phyloP scores from a whole-genome alignment of 2,888 invertebrate species.

The Zaprionus lineosus region DNA sequence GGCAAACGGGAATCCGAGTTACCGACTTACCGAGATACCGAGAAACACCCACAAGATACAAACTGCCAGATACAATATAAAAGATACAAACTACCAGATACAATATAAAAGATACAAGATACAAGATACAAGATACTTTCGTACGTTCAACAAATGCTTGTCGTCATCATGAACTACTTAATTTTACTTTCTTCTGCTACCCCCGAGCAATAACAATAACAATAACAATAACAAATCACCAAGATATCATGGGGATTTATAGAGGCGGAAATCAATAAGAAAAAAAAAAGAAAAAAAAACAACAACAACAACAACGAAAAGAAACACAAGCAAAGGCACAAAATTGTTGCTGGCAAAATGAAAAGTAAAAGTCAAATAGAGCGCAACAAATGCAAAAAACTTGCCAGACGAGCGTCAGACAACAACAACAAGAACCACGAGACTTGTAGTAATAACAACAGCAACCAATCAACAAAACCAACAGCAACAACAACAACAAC shows the following conservation, averaged over 20 bases:
- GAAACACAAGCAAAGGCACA: background rate
- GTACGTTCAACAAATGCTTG: too few relatives aligned
- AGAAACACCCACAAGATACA: too few relatives aligned
- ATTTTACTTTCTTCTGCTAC: too few relatives aligned
- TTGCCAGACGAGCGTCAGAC: conserved; percentile 52
- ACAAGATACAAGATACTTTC: too few relatives aligned
- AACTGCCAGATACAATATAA: too few relatives aligned
- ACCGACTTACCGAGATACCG: too few relatives aligned
- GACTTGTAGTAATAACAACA: conserved; percentile 1
- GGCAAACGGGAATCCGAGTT: too few relatives aligned
- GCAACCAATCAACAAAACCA: conserved; percentile 15
- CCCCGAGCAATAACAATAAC: conserved; percentile 6
- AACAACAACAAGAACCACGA: conserved; percentile 9
- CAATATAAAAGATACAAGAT: too few relatives aligned
- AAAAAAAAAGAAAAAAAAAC: background rate
- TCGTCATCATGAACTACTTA: too few relatives aligned
- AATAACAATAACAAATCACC: background rate
- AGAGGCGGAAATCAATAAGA: conserved; percentile 45
- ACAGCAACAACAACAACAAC: conserved; percentile 1
- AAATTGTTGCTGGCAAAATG: conserved; percentile 45
- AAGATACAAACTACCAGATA: too few relatives aligned
- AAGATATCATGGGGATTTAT: conserved; percentile 12
- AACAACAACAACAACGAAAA: too few relatives aligned
- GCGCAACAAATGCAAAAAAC: conserved; percentile 69
- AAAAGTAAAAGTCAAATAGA: conserved; percentile 76